Evolutionary conservation across 2,797 vertebrate species (phyloP), one percentile per base, ranked within the genome.

Genomic region (Arremon aurantiirostris): DNA sequence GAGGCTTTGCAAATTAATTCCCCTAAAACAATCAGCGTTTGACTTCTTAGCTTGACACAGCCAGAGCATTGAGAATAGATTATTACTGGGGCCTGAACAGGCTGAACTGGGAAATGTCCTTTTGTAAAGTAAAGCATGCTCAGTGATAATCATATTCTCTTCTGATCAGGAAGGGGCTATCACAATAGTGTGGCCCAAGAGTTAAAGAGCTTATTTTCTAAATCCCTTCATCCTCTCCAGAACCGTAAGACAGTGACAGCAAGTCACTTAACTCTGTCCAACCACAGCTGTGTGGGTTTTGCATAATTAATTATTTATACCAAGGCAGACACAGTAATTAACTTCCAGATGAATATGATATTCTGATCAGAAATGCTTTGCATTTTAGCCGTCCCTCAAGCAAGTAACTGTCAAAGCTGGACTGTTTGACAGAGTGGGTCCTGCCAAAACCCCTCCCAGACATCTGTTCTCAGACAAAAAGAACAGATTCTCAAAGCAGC

Each of bases 301-400:
- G 98, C 99, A 99, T 99, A 99, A 99, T 99, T 99, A 99, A 99
- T 99, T 99, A 99, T 99, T 99, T 99, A 99, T 99, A 98, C 97
- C 96, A 96, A 98, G 98, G 98, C 98, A 99, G 99, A 99, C 98
- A 98, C 98, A 98, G 98, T 99, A 99, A 99, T 99, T 99, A 99
- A 99, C 98, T 99, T 99, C 98, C 98, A 99, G 99, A 99, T 99
- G 99, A 99, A 99, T 98, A 99, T 98, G 98, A 99, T 99, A 99
- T 99, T 99, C 99, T 98, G 99, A 99, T 99, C 99, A 99, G 98
- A 98, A 99, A 98, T 97, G 97, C 98, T 99, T 99, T 99, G 98
- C 99, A 98, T 99, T 99, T 98, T 98, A 99, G 94, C 97, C 97
- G 85, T 98, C 99, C 99, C 98, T 99, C 98, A 98, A 99, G 99